These are phyloP conservation scores for Brachionus plicatilis DNA, from an alignment of 1,140 invertebrate genomes.

Conservation along the genomic window DNA sequence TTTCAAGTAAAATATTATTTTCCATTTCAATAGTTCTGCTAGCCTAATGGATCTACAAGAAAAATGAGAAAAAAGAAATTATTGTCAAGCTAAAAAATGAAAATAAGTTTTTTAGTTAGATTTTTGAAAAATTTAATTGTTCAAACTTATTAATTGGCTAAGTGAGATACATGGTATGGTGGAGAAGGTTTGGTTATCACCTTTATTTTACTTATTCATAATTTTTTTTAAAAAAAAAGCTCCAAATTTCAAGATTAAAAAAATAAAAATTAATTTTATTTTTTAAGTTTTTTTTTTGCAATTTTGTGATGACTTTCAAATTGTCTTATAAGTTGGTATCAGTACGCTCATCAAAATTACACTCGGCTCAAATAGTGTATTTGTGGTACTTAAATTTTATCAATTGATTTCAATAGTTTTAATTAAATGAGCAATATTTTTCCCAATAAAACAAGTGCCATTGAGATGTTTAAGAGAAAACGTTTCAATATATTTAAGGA, in stretches of 20 bases:
- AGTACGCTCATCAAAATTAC: background rate
- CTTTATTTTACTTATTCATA: background rate
- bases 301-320: background rate
- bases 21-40: background rate
- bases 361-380: background rate
- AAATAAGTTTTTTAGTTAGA: background rate
- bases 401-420: background rate
- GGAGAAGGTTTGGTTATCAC: background rate
- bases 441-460: background rate
- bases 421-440: background rate
- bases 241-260: background rate
- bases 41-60: background rate
- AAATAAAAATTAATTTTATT: background rate
- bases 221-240: background rate
- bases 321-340: background rate
- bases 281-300: background rate
- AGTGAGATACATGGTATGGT: background rate
- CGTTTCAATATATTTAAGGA: background rate
- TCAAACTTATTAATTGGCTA: too few relatives aligned
- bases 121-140: background rate
- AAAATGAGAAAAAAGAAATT: background rate
- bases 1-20: conserved; percentile 58
- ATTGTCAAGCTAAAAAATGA: too few relatives aligned
- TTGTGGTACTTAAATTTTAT: background rate
- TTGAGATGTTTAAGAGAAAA: background rate